A percentile compares a stretch with the other conserved stretches of the same genome.
Evolutionary conservation across 2,113 vertebrate species (phyloP).

Genomic region (Bagarius yarrelli): DNA sequence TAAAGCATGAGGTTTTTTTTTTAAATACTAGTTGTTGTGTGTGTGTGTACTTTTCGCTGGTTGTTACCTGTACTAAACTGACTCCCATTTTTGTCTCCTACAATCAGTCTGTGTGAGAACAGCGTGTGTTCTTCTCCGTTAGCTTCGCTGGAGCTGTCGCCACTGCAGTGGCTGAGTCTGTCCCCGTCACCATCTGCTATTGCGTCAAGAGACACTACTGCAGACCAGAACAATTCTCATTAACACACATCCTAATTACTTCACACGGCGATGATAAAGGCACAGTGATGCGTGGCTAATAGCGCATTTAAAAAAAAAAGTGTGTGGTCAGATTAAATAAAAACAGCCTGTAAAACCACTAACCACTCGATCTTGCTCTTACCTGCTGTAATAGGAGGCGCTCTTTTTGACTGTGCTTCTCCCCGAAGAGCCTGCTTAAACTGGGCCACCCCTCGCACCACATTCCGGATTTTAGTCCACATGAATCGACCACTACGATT

Average conservation of each 20-base stretch:
- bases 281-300: background rate
- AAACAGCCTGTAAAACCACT: background rate
- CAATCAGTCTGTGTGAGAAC: slow-evolving; percentile 76
- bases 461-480: slow-evolving; percentile 93
- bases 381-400: slow-evolving; percentile 73
- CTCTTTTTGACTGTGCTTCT: slow-evolving; percentile 59
- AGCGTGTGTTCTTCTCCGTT: slow-evolving; percentile 79
- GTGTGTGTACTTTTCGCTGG: too few relatives aligned
- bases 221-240: background rate
- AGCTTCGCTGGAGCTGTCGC: slow-evolving; percentile 84
- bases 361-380: slow-evolving; percentile 41
- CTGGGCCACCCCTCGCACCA: slow-evolving; percentile 83
- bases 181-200: slow-evolving; percentile 76
- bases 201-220: slow-evolving; percentile 48
- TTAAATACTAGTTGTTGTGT: too few relatives aligned
- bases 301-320: background rate
- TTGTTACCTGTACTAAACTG: slow-evolving; percentile 83
- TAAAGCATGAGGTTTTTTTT: background rate
- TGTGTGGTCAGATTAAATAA: background rate
- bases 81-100: slow-evolving; percentile 76
- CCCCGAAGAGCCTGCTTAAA: slow-evolving; percentile 81
- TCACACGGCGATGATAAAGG: background rate
- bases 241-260: background rate
- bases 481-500: slow-evolving; percentile 93
- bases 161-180: slow-evolving; percentile 83